Evolutionary conservation across 2,888 invertebrate genomes (phyloP), one percentile per base, ranked within the genome.

Genomic region (Orthosia incerta): DNA sequence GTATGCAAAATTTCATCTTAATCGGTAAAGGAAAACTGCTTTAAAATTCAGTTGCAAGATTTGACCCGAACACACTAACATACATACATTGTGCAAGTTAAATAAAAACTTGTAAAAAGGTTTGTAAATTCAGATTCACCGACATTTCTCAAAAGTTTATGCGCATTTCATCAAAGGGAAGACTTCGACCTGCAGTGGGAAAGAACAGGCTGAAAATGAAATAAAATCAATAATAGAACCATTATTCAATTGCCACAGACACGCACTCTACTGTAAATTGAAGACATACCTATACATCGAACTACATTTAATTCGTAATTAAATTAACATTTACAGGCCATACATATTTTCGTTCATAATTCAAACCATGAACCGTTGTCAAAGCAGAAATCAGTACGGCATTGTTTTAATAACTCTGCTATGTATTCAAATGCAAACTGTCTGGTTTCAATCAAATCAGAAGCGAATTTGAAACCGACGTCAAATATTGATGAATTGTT

Each of bases 361-460:
- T 48, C n/a, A 73, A 60, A 23, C 16, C n/a, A 23, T 13, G 7
- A 45, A 39, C 39, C 20, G 26, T 50, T 73, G 4, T 56, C 50
- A 75, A 57, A 57, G 50, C 45, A 46, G 4, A 63, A 50, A 74
- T 46, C 50, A 75, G 50, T 31, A 75, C 11, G 50, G 15, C 26
- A 57, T 64, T 62, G 56, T 75, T 75, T 4, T 64, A 56, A 50
- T 75, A 75, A 20, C 16, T 50, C 13, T 12, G 16, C 15, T 64
- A 63, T 20, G 26, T 4, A 74, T 74, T 73, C 16, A 31, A 73
- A 50, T 50, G 55, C 26, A 39, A 45, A 48, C 31, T 23, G 73
- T n/a, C 75, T 75, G 75, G 75, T 75, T 74, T 57, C 18, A 65
- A 74, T 75, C 66, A 45, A 18, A 45, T 26, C 20, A 18, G 23